Evolutionary conservation across 2,113 vertebrate species (phyloP).

Genomic region (Corydoras maculifer): DNA sequence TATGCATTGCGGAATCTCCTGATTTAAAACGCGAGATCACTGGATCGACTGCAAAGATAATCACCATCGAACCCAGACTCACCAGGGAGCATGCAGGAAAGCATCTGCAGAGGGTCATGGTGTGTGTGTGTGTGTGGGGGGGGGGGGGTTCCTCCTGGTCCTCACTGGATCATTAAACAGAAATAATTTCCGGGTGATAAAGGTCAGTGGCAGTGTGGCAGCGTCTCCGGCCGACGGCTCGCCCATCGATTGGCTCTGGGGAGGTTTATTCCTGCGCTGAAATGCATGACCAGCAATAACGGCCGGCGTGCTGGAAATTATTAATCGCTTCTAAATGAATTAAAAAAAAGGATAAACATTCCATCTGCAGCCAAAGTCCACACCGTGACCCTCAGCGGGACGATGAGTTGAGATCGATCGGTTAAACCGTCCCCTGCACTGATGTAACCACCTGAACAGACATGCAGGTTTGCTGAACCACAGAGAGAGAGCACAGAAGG

Average conservation of each 20-base stretch:
- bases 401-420: too few relatives aligned
- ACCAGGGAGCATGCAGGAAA: conserved; percentile 30
- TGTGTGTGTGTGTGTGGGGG: conserved; percentile 21
- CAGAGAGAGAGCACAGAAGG: too few relatives aligned
- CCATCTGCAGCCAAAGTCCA: too few relatives aligned
- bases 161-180: conserved; percentile 59
- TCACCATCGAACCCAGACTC: conserved; percentile 37
- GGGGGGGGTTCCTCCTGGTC: conserved; percentile 43
- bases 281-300: conserved; percentile 35
- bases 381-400: too few relatives aligned
- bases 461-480: too few relatives aligned
- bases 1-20: neutral
- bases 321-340: too few relatives aligned
- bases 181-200: conserved; percentile 65
- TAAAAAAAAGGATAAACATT: too few relatives aligned
- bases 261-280: conserved; percentile 26
- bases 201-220: conserved; percentile 57
- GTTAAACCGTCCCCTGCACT: too few relatives aligned
- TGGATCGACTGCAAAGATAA: conserved; percentile 6
- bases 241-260: conserved; percentile 33
- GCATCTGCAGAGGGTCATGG: conserved; percentile 45
- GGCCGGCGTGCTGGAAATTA: neutral
- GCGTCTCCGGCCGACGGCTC: conserved; percentile 28
- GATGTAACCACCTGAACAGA: too few relatives aligned
- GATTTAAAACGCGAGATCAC: conserved; percentile 36